Conservation (phyloP, 2,888 invertebrate genomes). For the Anagyrus pseudococci region DNA sequence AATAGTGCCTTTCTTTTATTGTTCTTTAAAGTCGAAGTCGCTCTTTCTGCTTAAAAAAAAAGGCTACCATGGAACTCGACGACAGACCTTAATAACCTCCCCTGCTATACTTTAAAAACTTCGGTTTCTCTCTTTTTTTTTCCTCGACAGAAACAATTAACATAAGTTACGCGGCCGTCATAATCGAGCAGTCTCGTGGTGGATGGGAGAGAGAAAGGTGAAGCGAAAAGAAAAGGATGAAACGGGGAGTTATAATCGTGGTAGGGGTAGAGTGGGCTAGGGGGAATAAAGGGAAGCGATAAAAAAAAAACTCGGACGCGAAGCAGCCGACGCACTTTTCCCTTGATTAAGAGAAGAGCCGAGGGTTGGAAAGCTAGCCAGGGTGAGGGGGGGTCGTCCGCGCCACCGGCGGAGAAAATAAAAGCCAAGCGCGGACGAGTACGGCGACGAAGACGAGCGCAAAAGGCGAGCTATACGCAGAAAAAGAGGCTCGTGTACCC, state of each 20-base stretch:
- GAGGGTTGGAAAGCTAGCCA: background rate
- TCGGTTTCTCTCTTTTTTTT: too few species aligned
- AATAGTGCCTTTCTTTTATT: too few species aligned
- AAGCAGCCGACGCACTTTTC: slow-evolving; percentile 33
- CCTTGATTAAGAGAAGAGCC: slow-evolving; percentile 35
- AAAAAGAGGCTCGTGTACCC: background rate
- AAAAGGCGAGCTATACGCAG: slow-evolving; percentile 6
- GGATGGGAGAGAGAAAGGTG: too few species aligned
- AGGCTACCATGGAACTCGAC: too few species aligned
- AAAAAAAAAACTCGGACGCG: slow-evolving; percentile 26
- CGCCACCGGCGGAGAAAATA: slow-evolving; percentile 8
- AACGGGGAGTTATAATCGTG: too few species aligned
- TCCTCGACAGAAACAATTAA: slow-evolving; percentile 29
- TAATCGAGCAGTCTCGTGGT: slow-evolving; percentile 7
- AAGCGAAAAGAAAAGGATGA: too few species aligned
- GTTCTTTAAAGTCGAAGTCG: too few species aligned
- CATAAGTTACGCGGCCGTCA: slow-evolving; percentile 20
- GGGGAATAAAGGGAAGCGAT: slow-evolving; percentile 4
- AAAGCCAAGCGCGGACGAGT: background rate
- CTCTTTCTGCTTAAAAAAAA: too few species aligned
- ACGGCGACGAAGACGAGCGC: background rate
- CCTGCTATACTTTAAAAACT: too few species aligned
- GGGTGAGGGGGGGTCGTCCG: background rate
- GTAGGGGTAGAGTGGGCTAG: too few species aligned
- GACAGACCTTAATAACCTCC: too few species aligned